Base-by-base conservation (phyloP, 2,797 vertebrate species). In the Synaphobranchus kaupii region DNA sequence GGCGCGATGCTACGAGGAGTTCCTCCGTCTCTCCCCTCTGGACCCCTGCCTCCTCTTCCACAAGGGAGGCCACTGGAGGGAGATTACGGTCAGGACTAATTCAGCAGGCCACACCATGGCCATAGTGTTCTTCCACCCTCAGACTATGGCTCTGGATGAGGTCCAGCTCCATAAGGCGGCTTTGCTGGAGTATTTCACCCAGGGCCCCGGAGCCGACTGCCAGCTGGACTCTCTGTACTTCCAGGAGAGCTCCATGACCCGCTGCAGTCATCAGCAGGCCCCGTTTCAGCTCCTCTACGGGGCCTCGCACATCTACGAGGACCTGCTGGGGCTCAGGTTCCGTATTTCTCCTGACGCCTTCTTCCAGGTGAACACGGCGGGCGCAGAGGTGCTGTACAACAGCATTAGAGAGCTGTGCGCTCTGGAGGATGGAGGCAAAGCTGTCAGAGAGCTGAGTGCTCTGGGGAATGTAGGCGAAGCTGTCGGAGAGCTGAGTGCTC, bases 151-250 rank as follows among this genome's bases (percentile, higher is more conserved):
- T 28, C 92, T 95, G 89, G 95, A 96, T 63, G 95, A 96, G 54
- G 88, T 97, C 39, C 87, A 54, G 28, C 44, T 92, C 90, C 96
- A 98, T 89, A 97, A 97, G 88, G 92, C 92, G 2, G 90, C 94
- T 58, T 89, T 98, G 86, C 94, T 95, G 90, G 94, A 97, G 3
- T 97, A 97, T 93, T 98, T 98, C 86, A 94, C 86, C 0, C 83
- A 28, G 84, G 97, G 97, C 7, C 94, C 96, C 17, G 97, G 97
- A 89, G 90, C 93, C 4, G 92, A 90, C 17, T 98, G 97, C 91
- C 93, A 94, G 68, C 93, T 98, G 91, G 95, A 97, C 90, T 98
- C 97, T 0, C 94, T 98, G 83, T 97, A 97, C 92, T 98, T 98
- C 92, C 97, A 98, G 89, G 96, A 98, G 93, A 97, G 95, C 91